Conservation (phyloP, 2,113 vertebrate genomes). For the Ophiodon elongatus region DNA sequence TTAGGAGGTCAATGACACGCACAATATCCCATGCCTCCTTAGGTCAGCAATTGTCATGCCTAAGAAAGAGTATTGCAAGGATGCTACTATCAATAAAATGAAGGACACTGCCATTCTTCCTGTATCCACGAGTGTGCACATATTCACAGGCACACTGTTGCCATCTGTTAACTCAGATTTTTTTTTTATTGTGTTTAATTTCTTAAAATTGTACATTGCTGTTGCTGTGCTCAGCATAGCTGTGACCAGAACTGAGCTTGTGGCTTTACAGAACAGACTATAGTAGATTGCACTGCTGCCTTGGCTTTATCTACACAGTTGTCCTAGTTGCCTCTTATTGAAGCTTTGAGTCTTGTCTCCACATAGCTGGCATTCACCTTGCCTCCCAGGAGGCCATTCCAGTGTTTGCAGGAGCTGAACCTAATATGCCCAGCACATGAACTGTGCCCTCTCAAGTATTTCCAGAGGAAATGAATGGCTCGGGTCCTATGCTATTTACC, state of each 20-base stretch:
- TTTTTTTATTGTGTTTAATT: background rate
- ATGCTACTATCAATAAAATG: background rate
- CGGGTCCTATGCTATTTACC: slow-evolving; percentile 38
- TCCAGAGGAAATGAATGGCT: slow-evolving; percentile 76
- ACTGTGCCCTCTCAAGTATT: slow-evolving; percentile 62
- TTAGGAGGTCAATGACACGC: slow-evolving; percentile 39
- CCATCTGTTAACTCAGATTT: background rate
- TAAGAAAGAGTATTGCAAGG: slow-evolving; percentile 5
- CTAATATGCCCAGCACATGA: slow-evolving; percentile 64
- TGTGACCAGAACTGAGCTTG: background rate
- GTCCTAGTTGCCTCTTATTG: slow-evolving; percentile 32
- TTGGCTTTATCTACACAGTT: slow-evolving; percentile 8
- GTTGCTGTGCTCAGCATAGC: background rate
- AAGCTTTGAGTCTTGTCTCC: slow-evolving; percentile 35
- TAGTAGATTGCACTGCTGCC: background rate
- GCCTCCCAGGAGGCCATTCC: slow-evolving; percentile 58
- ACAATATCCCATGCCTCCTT: slow-evolving; percentile 32
- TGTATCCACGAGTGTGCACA: background rate
- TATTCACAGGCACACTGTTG: slow-evolving; percentile 1
- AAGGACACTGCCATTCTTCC: background rate
- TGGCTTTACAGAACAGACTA: slow-evolving; percentile 10
- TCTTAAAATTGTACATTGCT: background rate
- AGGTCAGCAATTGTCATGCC: slow-evolving; percentile 39
- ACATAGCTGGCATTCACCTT: slow-evolving; percentile 62
- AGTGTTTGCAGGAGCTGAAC: slow-evolving; percentile 76